A percentile compares a stretch with the other conserved stretches of the same genome.
phyloP scores from a whole-genome alignment of 1,140 invertebrate species.

The Drosophila truncata region DNA sequence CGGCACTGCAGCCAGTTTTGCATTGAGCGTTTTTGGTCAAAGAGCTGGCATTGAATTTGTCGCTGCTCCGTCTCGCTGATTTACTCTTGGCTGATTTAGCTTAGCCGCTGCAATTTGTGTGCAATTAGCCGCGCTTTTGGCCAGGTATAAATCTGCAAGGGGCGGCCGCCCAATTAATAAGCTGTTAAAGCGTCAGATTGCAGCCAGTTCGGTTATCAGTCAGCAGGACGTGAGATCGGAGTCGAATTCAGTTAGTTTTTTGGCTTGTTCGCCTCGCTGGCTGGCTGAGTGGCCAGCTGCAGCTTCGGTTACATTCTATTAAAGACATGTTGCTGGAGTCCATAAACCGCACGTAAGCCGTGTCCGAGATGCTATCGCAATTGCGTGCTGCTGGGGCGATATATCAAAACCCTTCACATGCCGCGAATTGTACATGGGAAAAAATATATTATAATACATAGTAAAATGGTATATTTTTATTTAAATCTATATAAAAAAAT shows the following conservation, averaged over 20 bases:
- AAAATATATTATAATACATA: not conserved
- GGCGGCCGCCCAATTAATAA: slow-evolving; percentile 69
- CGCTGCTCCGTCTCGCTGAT: slow-evolving; percentile 24
- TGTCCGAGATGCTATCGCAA: slow-evolving; percentile 69
- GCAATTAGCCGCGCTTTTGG: slow-evolving; percentile 57
- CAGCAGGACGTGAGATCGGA: slow-evolving; percentile 29
- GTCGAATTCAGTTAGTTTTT: slow-evolving; percentile 29
- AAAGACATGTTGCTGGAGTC: slow-evolving; percentile 43
- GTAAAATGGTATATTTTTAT: not conserved
- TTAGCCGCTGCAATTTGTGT: slow-evolving; percentile 61
- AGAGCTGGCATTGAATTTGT: slow-evolving; percentile 63
- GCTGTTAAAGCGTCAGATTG: slow-evolving; percentile 56
- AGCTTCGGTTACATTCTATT: slow-evolving; percentile 63
- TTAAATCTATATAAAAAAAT: not conserved
- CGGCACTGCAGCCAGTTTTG: slow-evolving; percentile 49
- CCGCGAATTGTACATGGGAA: slow-evolving; percentile 14
- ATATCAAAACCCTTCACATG: slow-evolving; percentile 72
- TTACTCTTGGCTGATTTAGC: slow-evolving; percentile 31
- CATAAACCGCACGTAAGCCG: slow-evolving; percentile 71
- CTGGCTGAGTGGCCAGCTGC: slow-evolving; percentile 37
- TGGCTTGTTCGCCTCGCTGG: slow-evolving; percentile 8
- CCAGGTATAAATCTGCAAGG: slow-evolving; percentile 64
- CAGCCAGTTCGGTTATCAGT: slow-evolving; percentile 56
- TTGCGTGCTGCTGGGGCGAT: slow-evolving; percentile 63
- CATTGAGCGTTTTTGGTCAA: slow-evolving; percentile 61